Evolutionary conservation across 2,888 invertebrate species (phyloP), one percentile per base, ranked within the genome.

Genomic region (Drosophila mettleri): DNA sequence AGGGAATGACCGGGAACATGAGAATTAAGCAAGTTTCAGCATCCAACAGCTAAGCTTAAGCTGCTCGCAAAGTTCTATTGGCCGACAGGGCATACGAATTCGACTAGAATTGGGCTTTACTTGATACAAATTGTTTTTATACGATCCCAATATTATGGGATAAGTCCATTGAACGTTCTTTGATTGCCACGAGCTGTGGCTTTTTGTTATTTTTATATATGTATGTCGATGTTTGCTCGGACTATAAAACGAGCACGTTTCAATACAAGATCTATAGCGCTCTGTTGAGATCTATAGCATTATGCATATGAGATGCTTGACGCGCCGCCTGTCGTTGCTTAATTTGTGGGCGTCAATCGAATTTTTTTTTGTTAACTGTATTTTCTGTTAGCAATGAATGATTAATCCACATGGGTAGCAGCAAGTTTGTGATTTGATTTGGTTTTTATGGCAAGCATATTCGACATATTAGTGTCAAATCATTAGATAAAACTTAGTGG

Each of bases 191-290:
- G 71, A 63, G 77, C 49, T 55, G 16, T 55, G 52, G 12, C 16
- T 46, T 38, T 53, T 52, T 57, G 22, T 18, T 51, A 14, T 36
- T 49, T 48, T 51, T 57, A 36, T 36, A 38, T 38, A 12, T 51
- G n/a, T 22, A 14, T 49, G 36, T 46, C 39, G 57, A 7, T 29
- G 33, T 54, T 45, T 69, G 65, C 43, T 16, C 51, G 46, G 66
- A 43, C 66, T 31, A 80, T 83, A 80, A 82, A 88, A 73, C 38
- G 63, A 77, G 61, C 88, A 73, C 80, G 73, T 86, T 88, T 83
- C 62, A 65, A 76, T 87, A 53, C 74, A 69, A 70, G 62, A 68
- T 74, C 59, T 58, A 58, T 62, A 58, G 38, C 27, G 10, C 20
- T 63, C 68, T n/a, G 14, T 20, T 12, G 36, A 68, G 75, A 64